Evolutionary conservation across 2,797 vertebrate genomes (phyloP).

Genomic region (Sebastes cheni): DNA sequence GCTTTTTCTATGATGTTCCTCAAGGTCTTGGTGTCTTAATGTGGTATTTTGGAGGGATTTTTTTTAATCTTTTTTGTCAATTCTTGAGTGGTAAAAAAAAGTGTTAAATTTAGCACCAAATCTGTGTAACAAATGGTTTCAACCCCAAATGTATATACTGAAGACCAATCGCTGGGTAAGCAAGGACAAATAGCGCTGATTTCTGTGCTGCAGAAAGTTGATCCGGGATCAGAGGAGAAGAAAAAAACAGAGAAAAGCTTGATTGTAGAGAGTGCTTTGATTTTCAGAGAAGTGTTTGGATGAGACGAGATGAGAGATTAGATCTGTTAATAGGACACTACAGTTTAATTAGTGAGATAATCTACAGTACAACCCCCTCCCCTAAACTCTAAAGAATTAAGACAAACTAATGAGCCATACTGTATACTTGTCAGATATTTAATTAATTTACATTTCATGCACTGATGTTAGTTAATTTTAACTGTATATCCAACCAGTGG

Average conservation of each 20-base stretch:
- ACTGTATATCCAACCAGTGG: neutral
- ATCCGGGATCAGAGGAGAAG: neutral
- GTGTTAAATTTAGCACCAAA: too few species aligned
- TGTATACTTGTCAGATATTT: neutral
- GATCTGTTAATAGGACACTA: neutral
- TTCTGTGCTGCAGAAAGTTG: slow-evolving; percentile 4
- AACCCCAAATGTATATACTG: neutral
- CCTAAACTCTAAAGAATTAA: neutral
- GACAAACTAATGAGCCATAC: neutral
- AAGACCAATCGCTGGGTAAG: neutral
- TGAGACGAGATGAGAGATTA: neutral
- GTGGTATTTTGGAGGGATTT: too few species aligned
- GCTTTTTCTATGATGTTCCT: too few species aligned
- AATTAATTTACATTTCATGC: neutral
- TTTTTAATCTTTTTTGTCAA: too few species aligned
- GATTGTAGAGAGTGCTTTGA: neutral
- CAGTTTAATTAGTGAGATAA: neutral
- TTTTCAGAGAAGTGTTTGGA: neutral
- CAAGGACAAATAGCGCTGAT: slow-evolving; percentile 2
- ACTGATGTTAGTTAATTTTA: neutral
- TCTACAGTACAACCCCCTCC: neutral
- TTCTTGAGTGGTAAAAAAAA: too few species aligned
- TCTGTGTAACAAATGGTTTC: too few species aligned
- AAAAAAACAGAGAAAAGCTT: neutral
- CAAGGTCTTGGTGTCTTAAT: too few species aligned